Conservation (phyloP, 1,140 invertebrate species). For the Drosophila cardini region DNA sequence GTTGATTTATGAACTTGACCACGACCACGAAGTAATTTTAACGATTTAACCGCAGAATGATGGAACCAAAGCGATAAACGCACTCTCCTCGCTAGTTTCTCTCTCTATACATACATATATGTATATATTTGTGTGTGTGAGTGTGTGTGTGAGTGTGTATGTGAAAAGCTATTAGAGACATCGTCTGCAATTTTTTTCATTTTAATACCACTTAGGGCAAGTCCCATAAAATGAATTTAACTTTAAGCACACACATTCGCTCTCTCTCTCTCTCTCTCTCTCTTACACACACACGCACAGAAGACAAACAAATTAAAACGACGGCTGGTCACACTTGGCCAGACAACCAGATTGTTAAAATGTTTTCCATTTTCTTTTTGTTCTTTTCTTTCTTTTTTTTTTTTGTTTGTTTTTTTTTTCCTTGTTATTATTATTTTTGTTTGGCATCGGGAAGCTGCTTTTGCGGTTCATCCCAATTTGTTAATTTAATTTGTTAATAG, state of each 20-base stretch:
- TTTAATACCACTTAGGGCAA: conserved; percentile 74
- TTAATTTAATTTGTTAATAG: conserved; percentile 14
- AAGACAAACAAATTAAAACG: conserved; percentile 26
- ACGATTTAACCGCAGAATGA: conserved; percentile 82
- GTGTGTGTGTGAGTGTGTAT: conserved; percentile 29
- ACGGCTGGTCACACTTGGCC: conserved; percentile 10
- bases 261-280: conserved; percentile 9
- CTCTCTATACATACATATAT: conserved; percentile 17
- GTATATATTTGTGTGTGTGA: conserved; percentile 18
- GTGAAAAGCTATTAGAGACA: conserved; percentile 78
- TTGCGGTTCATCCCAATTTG: conserved; percentile 3
- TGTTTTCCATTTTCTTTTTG: neutral
- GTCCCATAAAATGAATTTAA: conserved; percentile 72
- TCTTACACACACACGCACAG: conserved; percentile 21
- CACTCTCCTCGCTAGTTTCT: conserved; percentile 32
- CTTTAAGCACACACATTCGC: conserved; percentile 45
- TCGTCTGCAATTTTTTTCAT: conserved; percentile 69
- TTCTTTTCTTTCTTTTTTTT: neutral
- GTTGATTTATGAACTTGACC: conserved; percentile 83
- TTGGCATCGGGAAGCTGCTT: conserved; percentile 11
- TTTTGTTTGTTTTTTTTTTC: neutral
- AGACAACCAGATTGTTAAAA: conserved; percentile 8
- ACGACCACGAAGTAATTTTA: conserved; percentile 77
- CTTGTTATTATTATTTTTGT: conserved; percentile 2
- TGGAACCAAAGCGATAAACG: conserved; percentile 78